Percentiles rank a stretch among this genome's conserved stretches.
phyloP scores from a whole-genome alignment of 2,888 invertebrate genomes.

The Chouioia cunea region DNA sequence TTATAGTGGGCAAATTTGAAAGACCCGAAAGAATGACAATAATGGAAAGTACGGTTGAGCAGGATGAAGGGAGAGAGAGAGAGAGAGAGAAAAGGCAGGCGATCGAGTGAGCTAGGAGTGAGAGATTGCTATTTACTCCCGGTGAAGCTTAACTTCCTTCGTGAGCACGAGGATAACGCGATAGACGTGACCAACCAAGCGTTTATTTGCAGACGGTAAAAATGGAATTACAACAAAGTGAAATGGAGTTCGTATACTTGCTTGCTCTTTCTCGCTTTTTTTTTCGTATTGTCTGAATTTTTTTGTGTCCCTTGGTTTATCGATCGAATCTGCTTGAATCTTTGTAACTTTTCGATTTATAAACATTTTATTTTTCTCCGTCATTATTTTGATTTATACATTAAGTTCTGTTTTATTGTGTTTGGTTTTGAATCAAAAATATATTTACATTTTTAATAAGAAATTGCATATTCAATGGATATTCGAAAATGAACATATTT shows the following conservation, averaged over 20 bases:
- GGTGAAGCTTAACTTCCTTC: conserved; percentile 52
- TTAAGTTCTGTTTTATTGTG: no score
- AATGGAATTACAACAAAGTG: conserved; percentile 61
- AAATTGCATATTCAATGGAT: no score
- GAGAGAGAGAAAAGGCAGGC: background rate
- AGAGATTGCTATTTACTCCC: conserved; percentile 54
- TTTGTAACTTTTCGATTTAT: no score
- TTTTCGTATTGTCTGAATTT: background rate
- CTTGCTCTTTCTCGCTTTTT: conserved; percentile 11
- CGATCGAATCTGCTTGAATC: no score
- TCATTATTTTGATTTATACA: no score
- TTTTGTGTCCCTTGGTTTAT: background rate
- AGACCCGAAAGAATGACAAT: conserved; percentile 31
- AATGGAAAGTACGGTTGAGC: conserved; percentile 12
- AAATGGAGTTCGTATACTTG: conserved; percentile 55
- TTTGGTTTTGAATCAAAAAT: no score
- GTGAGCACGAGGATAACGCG: conserved; percentile 52
- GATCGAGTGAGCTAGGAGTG: background rate
- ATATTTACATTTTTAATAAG: no score
- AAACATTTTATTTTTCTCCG: no score
- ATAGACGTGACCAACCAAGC: conserved; percentile 58
- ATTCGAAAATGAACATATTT: no score
- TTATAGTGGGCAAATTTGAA: conserved; percentile 4
- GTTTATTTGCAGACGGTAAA: conserved; percentile 60
- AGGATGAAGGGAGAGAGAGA: conserved; percentile 2